Conservation (phyloP, 2,797 vertebrate genomes). For the Dromococcyx pavoninus region DNA sequence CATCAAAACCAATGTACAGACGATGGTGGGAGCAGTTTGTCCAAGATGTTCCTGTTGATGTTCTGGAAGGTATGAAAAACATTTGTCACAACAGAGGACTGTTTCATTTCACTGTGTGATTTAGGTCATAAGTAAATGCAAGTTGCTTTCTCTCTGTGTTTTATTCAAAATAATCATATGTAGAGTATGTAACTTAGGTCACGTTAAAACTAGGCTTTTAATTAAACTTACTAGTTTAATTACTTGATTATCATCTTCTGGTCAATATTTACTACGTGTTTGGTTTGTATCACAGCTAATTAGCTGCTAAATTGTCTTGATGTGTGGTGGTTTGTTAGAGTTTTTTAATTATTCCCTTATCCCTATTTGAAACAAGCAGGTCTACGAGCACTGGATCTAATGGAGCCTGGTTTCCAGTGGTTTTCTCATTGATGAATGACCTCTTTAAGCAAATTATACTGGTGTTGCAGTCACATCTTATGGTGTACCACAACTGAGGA, state of each 20-base stretch:
- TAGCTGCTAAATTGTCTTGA: neutral
- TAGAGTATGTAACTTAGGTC: fast-evolving
- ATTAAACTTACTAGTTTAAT: neutral
- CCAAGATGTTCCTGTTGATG: slow-evolving; percentile 96
- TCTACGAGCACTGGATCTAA: neutral
- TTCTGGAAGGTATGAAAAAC: slow-evolving; percentile 87
- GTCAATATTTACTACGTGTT: neutral
- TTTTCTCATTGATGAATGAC: neutral
- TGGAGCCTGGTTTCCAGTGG: neutral
- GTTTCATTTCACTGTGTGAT: neutral
- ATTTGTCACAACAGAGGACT: neutral
- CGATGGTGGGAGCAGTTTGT: slow-evolving; percentile 99
- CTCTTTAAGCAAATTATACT: neutral
- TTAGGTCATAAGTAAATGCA: neutral
- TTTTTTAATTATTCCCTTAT: neutral
- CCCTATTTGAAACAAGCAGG: neutral
- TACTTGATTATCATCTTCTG: neutral
- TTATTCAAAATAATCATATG: neutral
- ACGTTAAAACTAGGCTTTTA: neutral
- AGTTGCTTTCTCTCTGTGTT: neutral
- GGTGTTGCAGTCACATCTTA: neutral
- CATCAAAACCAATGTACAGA: slow-evolving; percentile 92
- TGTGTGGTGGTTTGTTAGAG: neutral
- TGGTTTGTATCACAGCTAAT: neutral
- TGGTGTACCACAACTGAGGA: neutral